Evolutionary conservation across 2,888 invertebrate genomes (phyloP).

Genomic region (Caenorhabditis imperialis): DNA sequence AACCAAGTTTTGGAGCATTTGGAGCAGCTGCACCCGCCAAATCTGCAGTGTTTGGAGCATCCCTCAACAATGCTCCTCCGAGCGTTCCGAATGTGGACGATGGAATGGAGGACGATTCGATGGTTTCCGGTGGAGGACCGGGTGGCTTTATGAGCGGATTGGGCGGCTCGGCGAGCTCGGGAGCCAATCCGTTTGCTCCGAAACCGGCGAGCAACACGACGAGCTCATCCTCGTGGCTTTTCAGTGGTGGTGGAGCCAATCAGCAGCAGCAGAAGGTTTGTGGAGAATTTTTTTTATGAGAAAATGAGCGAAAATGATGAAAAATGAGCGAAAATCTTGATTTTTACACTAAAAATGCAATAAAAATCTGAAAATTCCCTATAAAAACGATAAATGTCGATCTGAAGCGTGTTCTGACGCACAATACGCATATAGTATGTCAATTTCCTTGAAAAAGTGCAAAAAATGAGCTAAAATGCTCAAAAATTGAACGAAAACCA

Average conservation of each 20-base stretch:
- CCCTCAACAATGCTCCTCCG: conserved; percentile 7
- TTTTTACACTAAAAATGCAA: too few species aligned
- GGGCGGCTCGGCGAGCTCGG: conserved; percentile 14
- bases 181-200: conserved; percentile 32
- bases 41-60: conserved; percentile 24
- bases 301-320: too few species aligned
- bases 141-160: conserved; percentile 53
- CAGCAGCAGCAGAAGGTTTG: conserved; percentile 40
- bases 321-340: too few species aligned
- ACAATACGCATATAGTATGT: too few species aligned
- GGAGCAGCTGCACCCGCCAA: conserved; percentile 14
- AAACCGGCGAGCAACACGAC: conserved; percentile 17
- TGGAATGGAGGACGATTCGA: conserved; percentile 55
- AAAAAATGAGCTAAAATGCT: too few species aligned
- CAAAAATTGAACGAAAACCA: too few species aligned
- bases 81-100: conserved; percentile 34
- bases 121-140: conserved; percentile 23
- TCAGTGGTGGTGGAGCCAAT: conserved; percentile 10
- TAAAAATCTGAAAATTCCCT: too few species aligned
- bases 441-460: too few species aligned
- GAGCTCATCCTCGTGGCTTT: conserved; percentile 33
- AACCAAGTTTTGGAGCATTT: conserved; percentile 19
- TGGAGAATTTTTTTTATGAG: too few species aligned
- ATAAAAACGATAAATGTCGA: too few species aligned
- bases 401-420: too few species aligned